Evolutionary conservation across 2,888 invertebrate genomes (phyloP), one percentile per base, ranked within the genome.

Genomic region (Lasioglossum marginatum): DNA sequence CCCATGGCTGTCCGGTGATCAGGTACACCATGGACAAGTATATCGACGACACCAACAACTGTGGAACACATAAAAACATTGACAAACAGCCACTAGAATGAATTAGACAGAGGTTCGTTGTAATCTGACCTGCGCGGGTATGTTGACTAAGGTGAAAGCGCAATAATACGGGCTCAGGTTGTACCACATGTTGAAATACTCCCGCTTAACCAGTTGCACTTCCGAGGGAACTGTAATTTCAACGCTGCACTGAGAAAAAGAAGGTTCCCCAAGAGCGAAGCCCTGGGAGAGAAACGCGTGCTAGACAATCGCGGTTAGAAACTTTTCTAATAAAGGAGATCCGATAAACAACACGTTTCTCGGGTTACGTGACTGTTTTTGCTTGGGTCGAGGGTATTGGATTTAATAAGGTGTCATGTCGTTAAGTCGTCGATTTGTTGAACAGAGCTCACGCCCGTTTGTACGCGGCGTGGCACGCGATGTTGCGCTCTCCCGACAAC

Each of bases 111-210:
- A 84, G 70, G 81, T 86, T 84, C 83, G 87, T 66, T 87, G 70
- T 85, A 37, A 83, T 88, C 92, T 82, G 87, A 98, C 96, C 94
- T 98, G 98, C 10, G 96, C 94, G 0, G 98, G 98, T 19, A 98
- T 96, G 77, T 97, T 96, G 0, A 97, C 96, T n/a, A 97, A 95
- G 0, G 97, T 97, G 92, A 97, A 95, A 0, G 98, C 98, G 14
- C 96, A 96, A 94, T 97, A 98, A 93, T 98, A 98, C 0, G 98
- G 97, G 92, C 97, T 97, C 34, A 98, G 93, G 3, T 97, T 96
- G 93, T 98, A 98, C 98, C 98, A 98, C 74, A 97, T 96, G 94
- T 98, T 98, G 93, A 98, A 98, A 92, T 98, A 97, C 93, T 98
- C 98, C 74, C 98, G 95, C 93, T 98, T 98, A 16, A 98, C 95